Evolutionary conservation across 2,113 vertebrate genomes (phyloP).

Genomic region (Microcebus jonahi): DNA sequence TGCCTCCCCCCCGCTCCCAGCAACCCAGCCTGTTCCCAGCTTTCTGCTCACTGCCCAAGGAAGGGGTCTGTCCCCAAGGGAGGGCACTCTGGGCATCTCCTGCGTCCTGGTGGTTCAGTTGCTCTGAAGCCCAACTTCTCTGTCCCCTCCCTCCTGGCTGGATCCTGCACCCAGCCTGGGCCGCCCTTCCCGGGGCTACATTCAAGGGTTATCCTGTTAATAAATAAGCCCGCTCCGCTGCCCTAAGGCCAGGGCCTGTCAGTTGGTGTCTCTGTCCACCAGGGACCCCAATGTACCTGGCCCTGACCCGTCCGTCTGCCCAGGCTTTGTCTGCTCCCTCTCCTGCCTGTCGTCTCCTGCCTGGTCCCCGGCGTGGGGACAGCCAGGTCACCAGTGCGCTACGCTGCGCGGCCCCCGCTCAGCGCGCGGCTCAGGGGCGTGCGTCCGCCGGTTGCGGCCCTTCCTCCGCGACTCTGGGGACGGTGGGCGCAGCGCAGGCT

Average conservation of each 20-base stretch:
- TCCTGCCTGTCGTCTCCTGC: neutral
- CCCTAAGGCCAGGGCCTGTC: constrained; percentile 50
- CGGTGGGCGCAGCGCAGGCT: constrained; percentile 52
- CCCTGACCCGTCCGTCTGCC: neutral
- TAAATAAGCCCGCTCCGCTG: constrained; percentile 81
- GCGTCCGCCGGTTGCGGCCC: constrained; percentile 92
- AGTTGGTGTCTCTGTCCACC: neutral
- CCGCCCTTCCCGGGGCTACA: constrained; percentile 65
- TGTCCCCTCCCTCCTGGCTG: neutral
- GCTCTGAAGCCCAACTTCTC: neutral
- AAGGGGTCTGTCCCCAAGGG: neutral
- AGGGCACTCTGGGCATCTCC: neutral
- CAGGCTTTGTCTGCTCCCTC: neutral
- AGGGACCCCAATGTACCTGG: neutral
- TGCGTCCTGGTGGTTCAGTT: neutral
- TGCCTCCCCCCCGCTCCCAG: neutral
- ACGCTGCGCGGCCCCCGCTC: constrained; percentile 92
- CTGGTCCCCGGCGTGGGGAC: neutral
- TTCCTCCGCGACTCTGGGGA: constrained; percentile 88
- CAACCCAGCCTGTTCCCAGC: constrained; percentile 32
- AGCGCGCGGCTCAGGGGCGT: constrained; percentile 86
- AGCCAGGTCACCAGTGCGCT: constrained; percentile 82
- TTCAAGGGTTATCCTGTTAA: constrained; percentile 85
- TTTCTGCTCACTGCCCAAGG: constrained; percentile 28
- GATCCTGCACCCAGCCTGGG: neutral